Evolutionary conservation across 2,888 invertebrate genomes (phyloP).

Genomic region (Rhagophthalmus giganteus): DNA sequence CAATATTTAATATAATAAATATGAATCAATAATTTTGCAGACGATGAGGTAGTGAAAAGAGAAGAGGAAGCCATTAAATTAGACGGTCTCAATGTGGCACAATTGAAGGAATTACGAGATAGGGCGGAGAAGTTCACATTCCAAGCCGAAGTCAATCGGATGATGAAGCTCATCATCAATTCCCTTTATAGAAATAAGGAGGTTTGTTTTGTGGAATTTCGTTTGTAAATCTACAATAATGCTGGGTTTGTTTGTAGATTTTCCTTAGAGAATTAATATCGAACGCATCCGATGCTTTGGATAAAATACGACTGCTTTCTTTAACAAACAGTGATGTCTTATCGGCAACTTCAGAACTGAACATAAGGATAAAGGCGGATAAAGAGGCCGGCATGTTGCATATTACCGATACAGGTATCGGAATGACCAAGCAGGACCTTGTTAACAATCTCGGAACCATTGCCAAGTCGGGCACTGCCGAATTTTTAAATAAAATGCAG

Average conservation of each 20-base stretch:
- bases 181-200: constrained; percentile 99
- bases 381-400: constrained; percentile 89
- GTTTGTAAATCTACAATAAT: too few species aligned
- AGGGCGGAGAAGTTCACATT: constrained; percentile 87
- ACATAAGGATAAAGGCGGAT: constrained; percentile 90
- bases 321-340: constrained; percentile 84
- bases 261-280: constrained; percentile 97
- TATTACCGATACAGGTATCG: constrained; percentile 95
- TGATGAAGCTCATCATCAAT: constrained; percentile 99
- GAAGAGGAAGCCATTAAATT: constrained; percentile 96
- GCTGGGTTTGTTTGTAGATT: constrained; percentile 77
- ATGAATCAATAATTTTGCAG: constrained; percentile 54
- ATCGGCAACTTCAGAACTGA: constrained; percentile 77
- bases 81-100: constrained; percentile 92
- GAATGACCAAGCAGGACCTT: constrained; percentile 94
- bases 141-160: constrained; percentile 98
- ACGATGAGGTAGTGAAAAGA: constrained; percentile 85
- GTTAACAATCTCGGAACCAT: constrained; percentile 97
- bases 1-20: constrained; percentile 15
- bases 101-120: constrained; percentile 88
- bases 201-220: constrained; percentile 61
- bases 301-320: constrained; percentile 93
- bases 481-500: constrained; percentile 91
- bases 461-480: constrained; percentile 96
- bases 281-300: constrained; percentile 98